Percentiles rank a stretch among this genome's conserved stretches.
phyloP scores from a whole-genome alignment of 2,797 vertebrate species.

The Acrocephalus scirpaceus region DNA sequence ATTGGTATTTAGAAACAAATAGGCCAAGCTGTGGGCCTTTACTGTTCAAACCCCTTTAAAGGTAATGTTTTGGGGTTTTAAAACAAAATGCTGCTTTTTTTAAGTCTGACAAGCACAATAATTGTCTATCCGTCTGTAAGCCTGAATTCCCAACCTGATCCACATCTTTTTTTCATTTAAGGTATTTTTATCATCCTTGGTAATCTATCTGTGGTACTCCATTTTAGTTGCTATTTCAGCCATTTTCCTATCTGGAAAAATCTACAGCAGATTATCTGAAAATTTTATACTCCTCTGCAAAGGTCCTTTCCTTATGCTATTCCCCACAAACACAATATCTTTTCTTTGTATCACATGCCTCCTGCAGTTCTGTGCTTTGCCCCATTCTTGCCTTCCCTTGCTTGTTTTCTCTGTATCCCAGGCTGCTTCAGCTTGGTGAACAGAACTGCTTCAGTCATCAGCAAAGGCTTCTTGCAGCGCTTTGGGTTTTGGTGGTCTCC shows the following conservation, averaged over 20 bases:
- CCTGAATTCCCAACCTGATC: not conserved
- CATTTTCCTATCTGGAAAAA: not conserved
- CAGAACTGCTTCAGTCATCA: not conserved
- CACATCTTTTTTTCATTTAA: not conserved
- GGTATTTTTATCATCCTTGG: not conserved
- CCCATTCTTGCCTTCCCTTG: not conserved
- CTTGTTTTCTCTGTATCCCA: not conserved
- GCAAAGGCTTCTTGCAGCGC: not conserved
- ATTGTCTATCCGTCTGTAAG: not conserved
- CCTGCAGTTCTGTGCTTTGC: not conserved
- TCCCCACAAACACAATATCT: not conserved
- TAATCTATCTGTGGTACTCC: not conserved
- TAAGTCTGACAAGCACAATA: not conserved
- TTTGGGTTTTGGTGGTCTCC: not conserved
- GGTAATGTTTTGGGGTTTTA: not conserved
- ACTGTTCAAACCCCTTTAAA: not conserved
- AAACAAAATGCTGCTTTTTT: not conserved
- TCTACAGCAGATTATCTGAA: not conserved
- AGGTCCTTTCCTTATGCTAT: not conserved
- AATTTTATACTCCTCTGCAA: not conserved
- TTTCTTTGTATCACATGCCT: not conserved
- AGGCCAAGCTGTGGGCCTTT: not conserved
- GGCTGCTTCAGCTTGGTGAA: not conserved
- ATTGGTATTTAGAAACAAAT: not conserved
- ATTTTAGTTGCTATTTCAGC: constrained; percentile 28